A percentile compares a stretch with the other conserved stretches of the same genome.
These are phyloP conservation scores for Neuroscelio doddi DNA, from an alignment of 2,888 invertebrate genomes.

Conservation along the genomic window DNA sequence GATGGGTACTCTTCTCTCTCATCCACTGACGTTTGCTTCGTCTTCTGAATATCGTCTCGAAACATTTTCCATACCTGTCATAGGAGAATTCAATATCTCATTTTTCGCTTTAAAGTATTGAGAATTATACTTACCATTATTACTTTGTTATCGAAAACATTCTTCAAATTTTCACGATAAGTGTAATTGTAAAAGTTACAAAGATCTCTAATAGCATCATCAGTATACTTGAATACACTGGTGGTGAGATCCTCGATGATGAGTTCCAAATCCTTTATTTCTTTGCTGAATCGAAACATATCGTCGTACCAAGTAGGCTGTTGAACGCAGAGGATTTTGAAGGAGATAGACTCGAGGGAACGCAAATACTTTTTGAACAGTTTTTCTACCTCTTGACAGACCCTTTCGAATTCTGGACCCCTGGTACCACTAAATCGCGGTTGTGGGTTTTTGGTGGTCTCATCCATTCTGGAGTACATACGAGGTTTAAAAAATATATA, in stretches of 20 bases:
- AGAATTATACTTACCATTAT: slow-evolving; percentile 72
- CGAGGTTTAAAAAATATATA: slow-evolving; percentile 6
- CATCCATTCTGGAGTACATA: slow-evolving; percentile 76
- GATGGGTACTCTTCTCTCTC: slow-evolving; percentile 78
- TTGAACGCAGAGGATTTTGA: slow-evolving; percentile 84
- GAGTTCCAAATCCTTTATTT: slow-evolving; percentile 80
- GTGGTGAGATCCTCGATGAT: slow-evolving; percentile 88
- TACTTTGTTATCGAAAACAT: slow-evolving; percentile 81
- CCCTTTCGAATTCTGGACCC: slow-evolving; percentile 79
- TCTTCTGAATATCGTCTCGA: slow-evolving; percentile 81
- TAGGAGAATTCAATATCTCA: slow-evolving; percentile 10
- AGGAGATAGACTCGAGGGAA: slow-evolving; percentile 76
- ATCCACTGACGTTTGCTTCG: slow-evolving; percentile 80
- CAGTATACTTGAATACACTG: slow-evolving; percentile 84
- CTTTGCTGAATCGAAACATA: slow-evolving; percentile 76
- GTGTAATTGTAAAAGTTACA: slow-evolving; percentile 86
- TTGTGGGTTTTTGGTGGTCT: slow-evolving; percentile 79
- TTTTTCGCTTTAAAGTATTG: neutral
- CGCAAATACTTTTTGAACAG: slow-evolving; percentile 80
- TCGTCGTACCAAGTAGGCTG: slow-evolving; percentile 88
- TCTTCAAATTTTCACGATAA: slow-evolving; percentile 81
- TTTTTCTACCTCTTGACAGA: slow-evolving; percentile 82
- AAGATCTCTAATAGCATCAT: slow-evolving; percentile 85
- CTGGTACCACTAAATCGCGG: slow-evolving; percentile 85
- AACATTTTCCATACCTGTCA: slow-evolving; percentile 83